Base-by-base conservation (phyloP, 2,113 vertebrate genomes). In the Hymenochirus boettgeri region DNA sequence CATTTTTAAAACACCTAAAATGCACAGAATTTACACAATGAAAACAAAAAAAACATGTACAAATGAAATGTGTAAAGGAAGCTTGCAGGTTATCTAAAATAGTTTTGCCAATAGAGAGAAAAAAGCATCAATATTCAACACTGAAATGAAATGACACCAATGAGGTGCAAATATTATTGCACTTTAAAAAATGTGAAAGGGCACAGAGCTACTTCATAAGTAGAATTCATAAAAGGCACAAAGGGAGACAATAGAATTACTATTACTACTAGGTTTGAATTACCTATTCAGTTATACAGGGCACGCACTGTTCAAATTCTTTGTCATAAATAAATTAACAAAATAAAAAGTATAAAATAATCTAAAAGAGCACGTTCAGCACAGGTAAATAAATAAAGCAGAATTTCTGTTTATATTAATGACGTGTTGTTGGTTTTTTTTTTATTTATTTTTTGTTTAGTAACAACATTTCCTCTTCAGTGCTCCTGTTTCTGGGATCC, bases 151-250 rank as follows among this genome's bases (percentile, higher is more conserved):
- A 57, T 11, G 33, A 33, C 6, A 57, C 46, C 22, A 57, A 35
- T 22, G 2, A 57, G 54, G 11, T 31, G 17, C 7, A 25, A 33
- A 23, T 48, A 1, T 22, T 11, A 48, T 31, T 55, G 5, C 15
- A 55, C 54, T n/a, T 42, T 42, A 57, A 57, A 57, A 33, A 23
- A 42, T 10, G 19, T 48, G 15, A 23, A 7, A 48, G 21, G 18
- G 21, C 19, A 48, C 31, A 22, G 54, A 11, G 18, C 3, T 9
- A 35, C 8, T 35, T 22, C n/a, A 21, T 57, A 11, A 19, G 22
- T 71, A 73, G 37, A 64, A 57, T n/a, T 42, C 17, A 42, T 11
- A 42, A 42, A 42, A 42, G 85, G 86, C 86, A 88, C 86, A 75
- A 69, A 82, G 83, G 74, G 79, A 64, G 63, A 70, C 62, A 5